Evolutionary conservation across 2,797 vertebrate genomes (phyloP).

Genomic region (Rallus crepitans): DNA sequence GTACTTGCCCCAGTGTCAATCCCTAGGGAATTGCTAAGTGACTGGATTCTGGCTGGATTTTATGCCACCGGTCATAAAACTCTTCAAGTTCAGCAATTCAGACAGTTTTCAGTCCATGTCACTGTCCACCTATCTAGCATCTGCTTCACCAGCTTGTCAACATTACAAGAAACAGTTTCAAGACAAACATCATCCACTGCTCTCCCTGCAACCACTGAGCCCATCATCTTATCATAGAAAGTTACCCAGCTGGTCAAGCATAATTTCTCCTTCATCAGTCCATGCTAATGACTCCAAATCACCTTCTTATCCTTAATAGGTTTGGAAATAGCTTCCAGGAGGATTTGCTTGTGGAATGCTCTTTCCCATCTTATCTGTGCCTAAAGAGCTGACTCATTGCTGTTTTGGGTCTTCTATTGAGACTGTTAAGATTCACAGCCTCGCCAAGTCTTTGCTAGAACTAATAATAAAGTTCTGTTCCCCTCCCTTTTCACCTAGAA

Average conservation of each 20-base stretch:
- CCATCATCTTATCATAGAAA: background rate
- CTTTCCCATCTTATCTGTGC: background rate
- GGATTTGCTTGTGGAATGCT: background rate
- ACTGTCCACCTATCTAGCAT: background rate
- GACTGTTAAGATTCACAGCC: background rate
- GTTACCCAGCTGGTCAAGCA: background rate
- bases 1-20: background rate
- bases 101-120: background rate
- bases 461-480: background rate
- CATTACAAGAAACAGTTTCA: background rate
- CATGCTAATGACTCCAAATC: background rate
- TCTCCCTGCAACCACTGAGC: background rate
- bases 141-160: background rate
- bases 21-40: background rate
- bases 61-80: background rate
- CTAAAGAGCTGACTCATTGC: background rate
- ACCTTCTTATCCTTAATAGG: background rate
- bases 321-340: background rate
- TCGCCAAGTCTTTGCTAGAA: background rate
- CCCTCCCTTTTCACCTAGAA: background rate
- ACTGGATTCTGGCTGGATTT: background rate
- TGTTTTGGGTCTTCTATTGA: background rate
- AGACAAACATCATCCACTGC: background rate
- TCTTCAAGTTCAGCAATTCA: background rate
- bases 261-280: background rate